Evolutionary conservation across 1,140 invertebrate genomes (phyloP).

Genomic region (Euura lappo): DNA sequence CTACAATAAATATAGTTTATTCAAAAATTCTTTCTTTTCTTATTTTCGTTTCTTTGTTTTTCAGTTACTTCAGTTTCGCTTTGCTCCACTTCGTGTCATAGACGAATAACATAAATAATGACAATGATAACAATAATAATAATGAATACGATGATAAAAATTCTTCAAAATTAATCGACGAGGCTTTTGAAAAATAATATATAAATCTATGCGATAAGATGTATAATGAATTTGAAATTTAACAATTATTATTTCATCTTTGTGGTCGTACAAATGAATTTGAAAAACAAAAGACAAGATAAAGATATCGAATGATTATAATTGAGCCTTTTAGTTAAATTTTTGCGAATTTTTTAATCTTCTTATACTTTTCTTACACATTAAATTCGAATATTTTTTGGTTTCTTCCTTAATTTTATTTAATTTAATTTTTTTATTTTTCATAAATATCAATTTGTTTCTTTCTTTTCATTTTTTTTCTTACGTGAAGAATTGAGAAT

Average conservation of each 20-base stretch:
- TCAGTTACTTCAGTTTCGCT: conserved; percentile 19
- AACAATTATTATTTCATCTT: conserved; percentile 25
- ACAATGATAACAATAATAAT: conserved; percentile 20
- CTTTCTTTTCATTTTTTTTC: too few species aligned
- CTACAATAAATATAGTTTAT: too few species aligned
- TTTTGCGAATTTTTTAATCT: conserved; percentile 33
- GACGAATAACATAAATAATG: too few species aligned
- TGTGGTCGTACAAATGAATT: conserved; percentile 30
- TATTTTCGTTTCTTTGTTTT: conserved; percentile 27
- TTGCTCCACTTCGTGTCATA: too few species aligned
- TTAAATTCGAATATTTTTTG: conserved; percentile 30
- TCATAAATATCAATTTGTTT: too few species aligned
- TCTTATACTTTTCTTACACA: conserved; percentile 33
- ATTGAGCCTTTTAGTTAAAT: conserved; percentile 29
- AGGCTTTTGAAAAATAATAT: not conserved
- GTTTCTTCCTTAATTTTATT: too few species aligned
- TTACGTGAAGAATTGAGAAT: too few species aligned
- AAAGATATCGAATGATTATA: too few species aligned
- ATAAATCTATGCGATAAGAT: not conserved
- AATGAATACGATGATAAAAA: conserved; percentile 24
- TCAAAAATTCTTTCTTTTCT: too few species aligned
- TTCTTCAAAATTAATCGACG: too few species aligned
- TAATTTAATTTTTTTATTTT: too few species aligned
- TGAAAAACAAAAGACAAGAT: too few species aligned
- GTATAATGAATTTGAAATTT: not conserved